Evolutionary conservation across 2,888 invertebrate species (phyloP), one percentile per base, ranked within the genome.

Genomic region (Eupithecia vulgata): DNA sequence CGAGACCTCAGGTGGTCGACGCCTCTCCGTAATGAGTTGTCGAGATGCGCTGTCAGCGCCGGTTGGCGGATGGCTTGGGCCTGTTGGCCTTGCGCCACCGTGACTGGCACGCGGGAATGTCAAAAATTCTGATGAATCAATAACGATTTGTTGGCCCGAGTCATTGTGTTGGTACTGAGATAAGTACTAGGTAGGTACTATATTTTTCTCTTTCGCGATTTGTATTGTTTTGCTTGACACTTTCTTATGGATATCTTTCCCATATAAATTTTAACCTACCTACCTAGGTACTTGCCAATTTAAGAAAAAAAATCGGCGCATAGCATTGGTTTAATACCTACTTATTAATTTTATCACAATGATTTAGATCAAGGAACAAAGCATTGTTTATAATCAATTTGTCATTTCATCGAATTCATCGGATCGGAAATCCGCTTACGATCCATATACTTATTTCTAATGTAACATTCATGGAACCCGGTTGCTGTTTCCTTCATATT

Each of bases 21-120:
- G 30, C 67, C 62, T 72, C 61, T 59, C 68, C 52, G 42, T 74
- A 76, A 77, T 76, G 78, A 78, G 77, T 72, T 71, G 72, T 73
- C 71, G 67, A 75, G 74, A 48, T 70, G 70, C 73, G 67, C 74
- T 75, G 78, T 76, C 79, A 79, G 78, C 65, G 74, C 67, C 67
- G 66, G 76, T 78, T 71, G 67, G 71, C 74, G 68, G 62, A 37
- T 45, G n/a, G 17, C 45, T 45, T 17, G 74, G 67, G 61, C 61
- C 17, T 30, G 42, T 66, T 61, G 61, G 61, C 61, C 61, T 61
- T 61, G 61, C 76, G 75, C 72, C 71, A 74, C 70, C 67, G 81
- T 74, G 81, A 78, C 81, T 72, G 70, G 74, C 65, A 52, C 21
- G 21, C 48, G 42, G 12, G 42, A 65, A 76, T 37, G 6, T 65